Base-by-base conservation (phyloP, 2,888 invertebrate species). In the Polylopha cassiicola region DNA sequence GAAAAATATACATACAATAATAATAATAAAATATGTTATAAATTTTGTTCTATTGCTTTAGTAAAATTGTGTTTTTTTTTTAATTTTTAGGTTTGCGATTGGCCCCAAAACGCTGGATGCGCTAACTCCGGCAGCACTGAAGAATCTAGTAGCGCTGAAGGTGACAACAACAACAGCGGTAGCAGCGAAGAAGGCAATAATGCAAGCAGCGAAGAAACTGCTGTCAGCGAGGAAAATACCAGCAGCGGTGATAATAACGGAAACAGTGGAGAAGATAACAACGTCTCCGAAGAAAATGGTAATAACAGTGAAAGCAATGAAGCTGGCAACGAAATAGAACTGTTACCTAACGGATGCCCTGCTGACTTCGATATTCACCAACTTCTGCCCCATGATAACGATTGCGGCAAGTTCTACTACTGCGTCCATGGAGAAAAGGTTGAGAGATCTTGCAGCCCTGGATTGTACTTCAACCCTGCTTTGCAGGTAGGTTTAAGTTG, bases 311-410 rank as follows among this genome's bases (percentile, higher is more conserved):
- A 13, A 7, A 28, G 32, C 6, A 10, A 1, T 10, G 37, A 37
- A 6, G 33, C 9, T n/a, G 34, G n/a, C 8, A 31, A 11, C 22
- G 41, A 28, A 9, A 22, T 36, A 13, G 51, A 39, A 5, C 37
- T 55, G 8, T 43, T 64, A 3, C 61, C 65, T 0, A 68, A 70
- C 36, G 68, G 70, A 0, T 78, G 78, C 22, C 75, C 76, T 0
- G 48, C 55, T 0, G 55, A 74, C 20, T 62, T 60, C 20, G 43
- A 46, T 3, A 39, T 65, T 1, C 65, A 70, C 18, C 44, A 48
- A 16, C 43, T 72, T 8, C 33, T 75, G 4, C 67, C 73, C 0
- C 73, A 76, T 33, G 70, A 67, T 18, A 47, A 44, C 1, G 64
- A 77, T 15, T 78, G 78, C 33, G 37, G 44, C 0, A 55, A 50